Percentiles rank a stretch among this genome's conserved stretches.
These are phyloP conservation scores for Stegostoma tigrinum DNA, from an alignment of 2,113 vertebrate species.

Conservation along the genomic window DNA sequence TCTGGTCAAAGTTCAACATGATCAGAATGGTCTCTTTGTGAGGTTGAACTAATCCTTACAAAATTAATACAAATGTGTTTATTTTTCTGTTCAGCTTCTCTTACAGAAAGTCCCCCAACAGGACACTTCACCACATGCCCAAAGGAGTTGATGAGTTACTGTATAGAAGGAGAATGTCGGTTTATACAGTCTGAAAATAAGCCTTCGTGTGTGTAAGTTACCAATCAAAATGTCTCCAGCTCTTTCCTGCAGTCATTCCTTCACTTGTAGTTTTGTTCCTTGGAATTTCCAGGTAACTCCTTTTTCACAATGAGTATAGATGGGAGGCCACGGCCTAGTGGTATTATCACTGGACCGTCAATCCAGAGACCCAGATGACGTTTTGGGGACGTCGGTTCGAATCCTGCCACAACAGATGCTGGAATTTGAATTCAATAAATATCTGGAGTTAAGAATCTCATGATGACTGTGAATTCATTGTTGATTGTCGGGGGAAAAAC, in stretches of 20 bases:
- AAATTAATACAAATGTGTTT: background rate
- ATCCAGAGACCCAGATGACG: too few relatives aligned
- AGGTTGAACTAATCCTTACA: background rate
- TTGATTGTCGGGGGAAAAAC: too few relatives aligned
- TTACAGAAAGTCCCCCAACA: background rate
- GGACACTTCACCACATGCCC: background rate
- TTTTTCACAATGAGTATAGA: background rate
- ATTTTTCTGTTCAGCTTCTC: background rate
- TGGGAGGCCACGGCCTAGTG: too few relatives aligned
- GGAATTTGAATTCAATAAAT: too few relatives aligned
- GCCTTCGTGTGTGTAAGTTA: slow-evolving; percentile 23
- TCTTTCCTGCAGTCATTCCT: too few relatives aligned
- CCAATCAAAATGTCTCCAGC: background rate
- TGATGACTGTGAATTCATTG: too few relatives aligned
- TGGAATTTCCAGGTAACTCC: background rate
- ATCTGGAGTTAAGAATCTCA: too few relatives aligned
- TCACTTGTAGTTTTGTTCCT: background rate
- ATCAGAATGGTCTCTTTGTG: background rate
- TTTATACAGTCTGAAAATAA: background rate
- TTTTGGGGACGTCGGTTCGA: too few relatives aligned
- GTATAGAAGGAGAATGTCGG: background rate
- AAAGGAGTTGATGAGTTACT: background rate
- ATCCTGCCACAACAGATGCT: too few relatives aligned
- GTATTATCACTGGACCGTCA: too few relatives aligned
- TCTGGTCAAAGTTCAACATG: too few relatives aligned